Evolutionary conservation across 2,797 vertebrate species (phyloP).

Genomic region (Petrocephalus schoutedeni): DNA sequence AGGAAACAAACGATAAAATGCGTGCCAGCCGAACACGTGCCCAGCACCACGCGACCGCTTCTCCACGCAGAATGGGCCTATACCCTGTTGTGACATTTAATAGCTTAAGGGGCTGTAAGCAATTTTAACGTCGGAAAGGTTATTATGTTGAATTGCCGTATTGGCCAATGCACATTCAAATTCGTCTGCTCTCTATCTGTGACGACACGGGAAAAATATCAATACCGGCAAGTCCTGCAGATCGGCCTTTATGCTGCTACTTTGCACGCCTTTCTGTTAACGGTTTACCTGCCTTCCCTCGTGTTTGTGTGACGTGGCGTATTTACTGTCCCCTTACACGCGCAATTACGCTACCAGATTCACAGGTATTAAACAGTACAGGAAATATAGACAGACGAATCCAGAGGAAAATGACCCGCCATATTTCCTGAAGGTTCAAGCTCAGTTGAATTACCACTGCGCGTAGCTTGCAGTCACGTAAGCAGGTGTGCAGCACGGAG

Average conservation of each 20-base stretch:
- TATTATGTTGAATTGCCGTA: slow-evolving; percentile 28
- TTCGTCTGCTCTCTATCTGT: slow-evolving; percentile 24
- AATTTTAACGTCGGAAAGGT: slow-evolving; percentile 28
- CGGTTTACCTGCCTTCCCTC: not conserved
- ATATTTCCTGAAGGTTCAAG: slow-evolving; percentile 16
- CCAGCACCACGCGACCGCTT: not conserved
- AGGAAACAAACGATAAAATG: slow-evolving; percentile 20
- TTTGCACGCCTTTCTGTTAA: not conserved
- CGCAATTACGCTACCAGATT: slow-evolving; percentile 7
- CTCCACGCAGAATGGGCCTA: not conserved
- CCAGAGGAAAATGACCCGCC: not conserved
- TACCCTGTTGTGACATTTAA: slow-evolving; percentile 21
- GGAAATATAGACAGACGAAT: not conserved
- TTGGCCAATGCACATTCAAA: slow-evolving; percentile 20
- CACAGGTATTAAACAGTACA: not conserved
- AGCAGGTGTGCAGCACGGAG: not conserved
- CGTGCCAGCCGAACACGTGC: not conserved
- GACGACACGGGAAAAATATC: slow-evolving; percentile 22
- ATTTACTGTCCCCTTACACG: not conserved
- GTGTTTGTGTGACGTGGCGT: not conserved
- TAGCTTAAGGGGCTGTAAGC: slow-evolving; percentile 28
- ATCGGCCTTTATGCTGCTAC: not conserved
- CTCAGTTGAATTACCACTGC: slow-evolving; percentile 20
- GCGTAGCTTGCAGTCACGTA: not conserved
- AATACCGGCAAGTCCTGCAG: not conserved